Base-by-base conservation (phyloP, 2,888 invertebrate species). In the Aspidiotus destructor region DNA sequence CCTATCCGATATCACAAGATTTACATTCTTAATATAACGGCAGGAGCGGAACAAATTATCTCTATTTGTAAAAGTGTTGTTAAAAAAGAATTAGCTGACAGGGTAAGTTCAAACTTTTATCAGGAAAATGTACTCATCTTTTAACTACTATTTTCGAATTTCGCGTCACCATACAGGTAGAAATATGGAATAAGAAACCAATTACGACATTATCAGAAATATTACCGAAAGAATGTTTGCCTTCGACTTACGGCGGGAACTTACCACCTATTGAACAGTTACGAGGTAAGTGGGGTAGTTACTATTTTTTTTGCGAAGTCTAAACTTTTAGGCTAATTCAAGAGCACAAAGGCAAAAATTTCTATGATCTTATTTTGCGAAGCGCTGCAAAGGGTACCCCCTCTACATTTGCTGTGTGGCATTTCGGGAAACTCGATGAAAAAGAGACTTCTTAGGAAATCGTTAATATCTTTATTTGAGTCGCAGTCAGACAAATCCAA, bases 101-200 rank as follows among this genome's bases (percentile, higher is more conserved):
- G 48, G 48, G 48, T 48, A n/a, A 48, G 48, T 48, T 11, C 10
- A 48, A 48, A n/a, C 6, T 13, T 6, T 48, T 11, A 48, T 48
- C n/a, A 28, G 28, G 28, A 28, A 28, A 28, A 3, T 28, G 2
- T 28, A 28, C 28, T 28, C 5, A 3, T 28, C 28, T 28, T 3
- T 28, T 5, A 28, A 28, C 48, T 13, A 48, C 48, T 13, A 44
- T 44, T 11, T 48, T 48, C 3, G n/a, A 48, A 48, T 48, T 3
- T 48, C 6, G 48, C n/a, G 11, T 48, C 6, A 11, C n/a, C 48
- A 13, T 48, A 13, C 48, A 48, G 48, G 48, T 48, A 3, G 48
- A 48, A 48, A 48, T 48, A 48, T 48, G 48, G 48, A 48, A 48
- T n/a, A 48, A 48, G 48, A 28, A 28, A 28, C 48, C 48, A 48